These are phyloP conservation scores for Scolopax mira DNA, from an alignment of 2,113 vertebrate species.

Conservation along the genomic window DNA sequence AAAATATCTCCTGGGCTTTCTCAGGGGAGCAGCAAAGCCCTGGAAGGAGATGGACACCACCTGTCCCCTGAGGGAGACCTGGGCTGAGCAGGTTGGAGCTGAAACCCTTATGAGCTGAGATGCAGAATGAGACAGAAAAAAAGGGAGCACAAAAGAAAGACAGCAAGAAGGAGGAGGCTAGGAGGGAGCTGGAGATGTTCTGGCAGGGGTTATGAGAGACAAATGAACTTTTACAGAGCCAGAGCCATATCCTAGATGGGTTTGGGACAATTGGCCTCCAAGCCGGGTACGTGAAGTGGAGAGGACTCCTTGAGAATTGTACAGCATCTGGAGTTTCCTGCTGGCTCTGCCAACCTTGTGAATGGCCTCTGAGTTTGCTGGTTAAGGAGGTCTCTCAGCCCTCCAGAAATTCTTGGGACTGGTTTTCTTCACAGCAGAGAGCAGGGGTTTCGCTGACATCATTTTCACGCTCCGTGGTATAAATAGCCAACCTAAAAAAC, in stretches of 20 bases:
- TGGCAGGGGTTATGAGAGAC: neutral
- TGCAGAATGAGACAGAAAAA: neutral
- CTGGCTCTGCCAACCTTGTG: neutral
- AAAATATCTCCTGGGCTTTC: neutral
- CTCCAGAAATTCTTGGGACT: neutral
- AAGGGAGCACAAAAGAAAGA: neutral
- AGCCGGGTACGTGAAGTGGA: neutral
- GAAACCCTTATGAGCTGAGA: neutral
- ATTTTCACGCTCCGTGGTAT: neutral
- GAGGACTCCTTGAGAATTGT: neutral
- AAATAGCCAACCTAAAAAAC: slow-evolving; percentile 61
- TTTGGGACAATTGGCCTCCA: neutral
- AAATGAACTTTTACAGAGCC: neutral
- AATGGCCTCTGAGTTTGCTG: neutral
- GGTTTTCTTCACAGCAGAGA: neutral
- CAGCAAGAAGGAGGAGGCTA: neutral
- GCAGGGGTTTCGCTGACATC: slow-evolving; percentile 16
- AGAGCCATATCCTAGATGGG: neutral
- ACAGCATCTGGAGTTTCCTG: neutral
- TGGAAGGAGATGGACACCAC: neutral
- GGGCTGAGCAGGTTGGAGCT: neutral
- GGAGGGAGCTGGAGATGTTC: neutral
- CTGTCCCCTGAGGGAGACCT: neutral
- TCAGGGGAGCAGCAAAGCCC: neutral
- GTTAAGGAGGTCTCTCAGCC: neutral